Base-by-base conservation (phyloP, 2,888 invertebrate genomes). In the Cancer borealis region DNA sequence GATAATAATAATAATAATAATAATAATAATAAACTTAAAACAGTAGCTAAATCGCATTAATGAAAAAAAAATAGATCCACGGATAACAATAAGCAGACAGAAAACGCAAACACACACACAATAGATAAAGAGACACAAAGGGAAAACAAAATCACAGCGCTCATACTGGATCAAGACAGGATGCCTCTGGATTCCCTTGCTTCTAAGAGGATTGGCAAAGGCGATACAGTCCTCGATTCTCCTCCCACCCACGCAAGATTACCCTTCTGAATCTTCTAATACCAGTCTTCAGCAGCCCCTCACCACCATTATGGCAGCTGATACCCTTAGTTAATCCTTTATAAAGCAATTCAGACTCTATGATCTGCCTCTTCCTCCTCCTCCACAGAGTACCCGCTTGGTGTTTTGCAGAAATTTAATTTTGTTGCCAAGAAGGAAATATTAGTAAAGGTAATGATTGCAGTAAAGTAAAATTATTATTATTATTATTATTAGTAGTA, bases 201-300 rank as follows among this genome's bases (percentile, higher is more conserved):
- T 66, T 66, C 54, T 79, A 79, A 79, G 79, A 79, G 79, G 79
- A 79, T 79, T 79, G 79, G 79, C 79, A 79, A 30, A 79, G 79
- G 79, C 30, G 30, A 30, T 30, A 30, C 8, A 3, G 79, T 1
- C 0, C 3, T 10, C 10, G 30, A 30, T 30, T 14, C 10, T 14
- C 1, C n/a, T 21, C 66, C 66, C 66, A 21, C 21, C 66, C n/a
- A 54, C 54, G 17, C 54, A 17, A 54, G 54, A 17, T 12, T n/a
- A 73, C 73, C 21, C 21, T 21, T 21, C 73, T 21, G 73, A n/a
- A n/a, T 3, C 54, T n/a, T n/a, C 73, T 73, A 2, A 21, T n/a
- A 73, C 6, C 73, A 1, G 73, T n/a, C 73, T 73, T n/a, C 8
- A n/a, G n/a, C 14, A 73, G n/a, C n/a, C 14, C 73, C 8, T n/a